Evolutionary conservation across 2,888 invertebrate species (phyloP).

Genomic region (Bursaphelenchus okinawaensis): DNA sequence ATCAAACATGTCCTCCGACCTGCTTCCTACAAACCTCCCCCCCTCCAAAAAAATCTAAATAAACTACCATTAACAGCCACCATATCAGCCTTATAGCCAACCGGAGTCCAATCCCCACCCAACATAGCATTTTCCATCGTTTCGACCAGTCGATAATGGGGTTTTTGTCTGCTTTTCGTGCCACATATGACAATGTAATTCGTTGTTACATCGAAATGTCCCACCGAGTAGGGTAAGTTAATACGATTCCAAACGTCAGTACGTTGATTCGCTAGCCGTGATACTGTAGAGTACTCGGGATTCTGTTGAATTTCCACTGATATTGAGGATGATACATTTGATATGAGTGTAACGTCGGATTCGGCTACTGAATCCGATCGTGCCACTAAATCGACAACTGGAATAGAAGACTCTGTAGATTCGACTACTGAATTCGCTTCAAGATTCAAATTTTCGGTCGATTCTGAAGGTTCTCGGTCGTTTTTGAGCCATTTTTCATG

Average conservation of each 20-base stretch:
- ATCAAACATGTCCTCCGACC: background rate
- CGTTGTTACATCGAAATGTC: constrained; percentile 17
- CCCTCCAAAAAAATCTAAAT: too few relatives aligned
- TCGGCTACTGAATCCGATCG: too few relatives aligned
- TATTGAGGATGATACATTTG: background rate
- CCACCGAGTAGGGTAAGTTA: constrained; percentile 9
- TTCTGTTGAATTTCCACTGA: background rate
- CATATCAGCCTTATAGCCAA: constrained; percentile 19
- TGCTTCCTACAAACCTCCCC: too few relatives aligned
- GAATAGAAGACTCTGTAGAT: background rate
- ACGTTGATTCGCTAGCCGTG: constrained; percentile 17
- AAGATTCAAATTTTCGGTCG: too few relatives aligned
- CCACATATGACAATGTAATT: constrained; percentile 23
- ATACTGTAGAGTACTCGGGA: constrained; percentile 12
- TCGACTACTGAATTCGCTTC: too few relatives aligned
- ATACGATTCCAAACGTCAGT: constrained; percentile 25
- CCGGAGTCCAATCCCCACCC: constrained; percentile 24
- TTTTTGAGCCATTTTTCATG: background rate
- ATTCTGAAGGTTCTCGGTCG: background rate
- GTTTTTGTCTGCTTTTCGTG: constrained; percentile 11
- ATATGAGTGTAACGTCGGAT: background rate
- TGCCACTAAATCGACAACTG: background rate
- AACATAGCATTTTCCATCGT: constrained; percentile 20
- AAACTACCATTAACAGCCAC: constrained; percentile 24
- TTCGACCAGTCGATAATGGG: constrained; percentile 20